A percentile compares a stretch with the other conserved stretches of the same genome.
phyloP scores from a whole-genome alignment of 2,797 vertebrate genomes.

The Spea hammondii region DNA sequence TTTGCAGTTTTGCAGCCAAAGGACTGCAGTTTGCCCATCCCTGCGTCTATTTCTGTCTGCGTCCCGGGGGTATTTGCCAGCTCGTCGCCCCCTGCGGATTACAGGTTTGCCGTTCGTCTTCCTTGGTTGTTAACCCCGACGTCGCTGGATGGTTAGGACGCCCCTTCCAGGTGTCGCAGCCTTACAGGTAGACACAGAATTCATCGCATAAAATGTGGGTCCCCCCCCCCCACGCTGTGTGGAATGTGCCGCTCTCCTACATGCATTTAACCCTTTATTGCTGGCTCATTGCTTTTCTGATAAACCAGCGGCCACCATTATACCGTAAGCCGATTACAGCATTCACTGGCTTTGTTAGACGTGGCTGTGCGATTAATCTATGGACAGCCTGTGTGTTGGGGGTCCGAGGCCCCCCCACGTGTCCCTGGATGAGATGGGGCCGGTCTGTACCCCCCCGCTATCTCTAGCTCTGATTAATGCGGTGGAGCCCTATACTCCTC shows the following conservation, averaged over 20 bases:
- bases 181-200: background rate
- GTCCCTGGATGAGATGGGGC: background rate
- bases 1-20: background rate
- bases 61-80: conserved; percentile 4
- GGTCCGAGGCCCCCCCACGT: background rate
- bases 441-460: background rate
- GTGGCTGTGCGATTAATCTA: too few relatives aligned
- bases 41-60: conserved; percentile 13
- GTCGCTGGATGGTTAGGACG: background rate
- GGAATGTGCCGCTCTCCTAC: background rate
- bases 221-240: background rate
- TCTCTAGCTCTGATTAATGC: background rate
- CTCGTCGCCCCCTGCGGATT: background rate
- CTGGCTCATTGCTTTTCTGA: too few relatives aligned
- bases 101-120: background rate
- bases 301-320: background rate
- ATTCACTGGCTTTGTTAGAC: background rate
- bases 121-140: background rate
- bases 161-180: background rate
- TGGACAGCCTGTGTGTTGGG: too few relatives aligned
- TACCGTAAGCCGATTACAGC: background rate
- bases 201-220: background rate
- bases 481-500: background rate
- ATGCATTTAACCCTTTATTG: background rate
- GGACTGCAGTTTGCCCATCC: background rate